These are phyloP conservation scores for Mystacornis crossleyi DNA, from an alignment of 2,113 vertebrate genomes.

Conservation along the genomic window DNA sequence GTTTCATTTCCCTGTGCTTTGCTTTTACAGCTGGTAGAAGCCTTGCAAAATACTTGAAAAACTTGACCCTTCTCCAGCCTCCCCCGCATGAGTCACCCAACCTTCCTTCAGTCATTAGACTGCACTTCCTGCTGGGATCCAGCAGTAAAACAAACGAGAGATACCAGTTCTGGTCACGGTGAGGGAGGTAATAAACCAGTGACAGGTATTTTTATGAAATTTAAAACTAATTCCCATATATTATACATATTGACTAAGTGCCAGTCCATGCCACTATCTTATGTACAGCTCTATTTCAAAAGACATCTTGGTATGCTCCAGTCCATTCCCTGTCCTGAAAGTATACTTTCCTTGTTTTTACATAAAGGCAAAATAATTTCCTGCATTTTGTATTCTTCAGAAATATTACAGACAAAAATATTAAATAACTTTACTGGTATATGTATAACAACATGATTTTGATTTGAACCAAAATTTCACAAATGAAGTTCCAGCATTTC, in stretches of 20 bases:
- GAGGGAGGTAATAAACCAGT: slow-evolving; percentile 30
- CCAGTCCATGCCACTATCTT: neutral
- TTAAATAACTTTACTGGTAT: neutral
- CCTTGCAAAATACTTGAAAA: slow-evolving; percentile 61
- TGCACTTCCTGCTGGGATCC: slow-evolving; percentile 62
- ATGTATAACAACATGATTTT: neutral
- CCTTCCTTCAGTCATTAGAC: slow-evolving; percentile 63
- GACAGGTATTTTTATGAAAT: slow-evolving; percentile 35
- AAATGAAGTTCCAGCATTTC: neutral
- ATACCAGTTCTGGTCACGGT: slow-evolving; percentile 22
- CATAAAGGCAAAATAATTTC: neutral
- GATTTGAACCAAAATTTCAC: neutral
- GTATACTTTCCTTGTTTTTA: neutral
- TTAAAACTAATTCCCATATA: slow-evolving; percentile 24
- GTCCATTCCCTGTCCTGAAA: neutral
- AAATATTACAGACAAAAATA: neutral
- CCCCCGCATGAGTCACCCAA: slow-evolving; percentile 68
- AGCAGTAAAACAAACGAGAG: slow-evolving; percentile 58
- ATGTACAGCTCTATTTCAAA: neutral
- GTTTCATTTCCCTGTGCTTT: slow-evolving; percentile 26
- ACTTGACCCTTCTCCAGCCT: slow-evolving; percentile 70
- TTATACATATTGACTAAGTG: neutral
- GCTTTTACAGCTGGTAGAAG: slow-evolving; percentile 64
- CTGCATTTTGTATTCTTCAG: neutral
- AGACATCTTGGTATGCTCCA: neutral